Evolutionary conservation across 2,797 vertebrate genomes (phyloP).

Genomic region (Heliangelus exortis): DNA sequence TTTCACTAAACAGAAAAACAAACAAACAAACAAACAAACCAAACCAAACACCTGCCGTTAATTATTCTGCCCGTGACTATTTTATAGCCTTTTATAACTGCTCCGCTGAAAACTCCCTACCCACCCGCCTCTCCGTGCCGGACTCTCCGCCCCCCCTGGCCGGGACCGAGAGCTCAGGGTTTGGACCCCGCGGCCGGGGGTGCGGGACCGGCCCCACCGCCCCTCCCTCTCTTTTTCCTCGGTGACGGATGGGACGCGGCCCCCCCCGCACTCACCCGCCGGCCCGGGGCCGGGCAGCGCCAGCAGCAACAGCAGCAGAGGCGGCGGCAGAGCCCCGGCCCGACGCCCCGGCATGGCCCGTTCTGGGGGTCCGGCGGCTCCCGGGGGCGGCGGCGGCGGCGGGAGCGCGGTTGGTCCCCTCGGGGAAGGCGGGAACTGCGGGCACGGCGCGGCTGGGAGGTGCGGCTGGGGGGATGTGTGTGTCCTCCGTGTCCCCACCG

Average conservation of each 20-base stretch:
- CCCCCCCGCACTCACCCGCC: background rate
- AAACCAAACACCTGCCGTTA: fast-evolving
- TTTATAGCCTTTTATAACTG: background rate
- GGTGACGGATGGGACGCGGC: background rate
- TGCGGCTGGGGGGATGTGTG: background rate
- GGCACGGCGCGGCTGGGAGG: background rate
- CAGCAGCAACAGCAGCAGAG: background rate
- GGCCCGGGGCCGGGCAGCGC: background rate
- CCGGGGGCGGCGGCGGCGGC: no score
- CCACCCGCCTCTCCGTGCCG: background rate
- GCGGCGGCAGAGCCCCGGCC: background rate
- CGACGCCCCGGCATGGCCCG: no score
- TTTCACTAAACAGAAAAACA: background rate
- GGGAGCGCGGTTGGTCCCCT: background rate
- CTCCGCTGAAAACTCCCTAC: background rate
- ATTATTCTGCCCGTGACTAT: background rate
- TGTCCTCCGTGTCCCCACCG: background rate
- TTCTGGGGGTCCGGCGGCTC: no score
- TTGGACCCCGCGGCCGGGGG: no score
- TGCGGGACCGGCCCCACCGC: fast-evolving
- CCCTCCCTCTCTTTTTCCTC: no score
- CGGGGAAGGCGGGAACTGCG: background rate
- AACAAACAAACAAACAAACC: no score
- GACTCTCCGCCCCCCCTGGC: background rate
- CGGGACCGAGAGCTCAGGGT: no score